These are phyloP conservation scores for Ophraella communa DNA, from an alignment of 2,888 invertebrate genomes.

Conservation along the genomic window DNA sequence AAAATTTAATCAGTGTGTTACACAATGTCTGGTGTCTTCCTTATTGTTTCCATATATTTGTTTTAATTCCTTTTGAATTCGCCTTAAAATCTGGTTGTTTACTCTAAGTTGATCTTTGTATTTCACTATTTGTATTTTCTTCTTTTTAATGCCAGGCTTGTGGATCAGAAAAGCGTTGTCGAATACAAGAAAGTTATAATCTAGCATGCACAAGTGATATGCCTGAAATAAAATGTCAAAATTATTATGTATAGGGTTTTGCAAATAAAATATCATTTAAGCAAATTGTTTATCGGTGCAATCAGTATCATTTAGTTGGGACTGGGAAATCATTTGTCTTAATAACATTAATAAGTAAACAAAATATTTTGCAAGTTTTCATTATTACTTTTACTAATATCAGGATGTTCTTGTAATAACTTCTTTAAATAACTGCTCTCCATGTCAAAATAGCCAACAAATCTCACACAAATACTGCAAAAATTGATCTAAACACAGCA, in stretches of 20 bases:
- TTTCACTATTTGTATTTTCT: slow-evolving; percentile 43
- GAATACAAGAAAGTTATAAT: slow-evolving; percentile 46
- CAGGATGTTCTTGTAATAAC: too few relatives aligned
- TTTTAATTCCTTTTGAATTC: slow-evolving; percentile 37
- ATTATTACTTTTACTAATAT: too few relatives aligned
- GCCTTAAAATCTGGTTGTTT: slow-evolving; percentile 35
- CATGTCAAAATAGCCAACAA: too few relatives aligned
- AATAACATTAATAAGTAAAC: too few relatives aligned
- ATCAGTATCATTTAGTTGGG: too few relatives aligned
- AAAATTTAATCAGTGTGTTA: neutral
- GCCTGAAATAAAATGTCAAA: slow-evolving; percentile 37
- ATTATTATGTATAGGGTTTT: neutral
- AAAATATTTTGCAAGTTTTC: too few relatives aligned
- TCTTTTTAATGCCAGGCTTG: slow-evolving; percentile 48
- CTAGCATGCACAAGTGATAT: slow-evolving; percentile 44
- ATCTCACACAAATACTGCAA: too few relatives aligned
- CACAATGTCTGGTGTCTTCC: neutral
- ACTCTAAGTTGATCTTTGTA: slow-evolving; percentile 31
- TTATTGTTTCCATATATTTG: slow-evolving; percentile 38
- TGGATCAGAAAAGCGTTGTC: slow-evolving; percentile 48
- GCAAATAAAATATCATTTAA: too few relatives aligned
- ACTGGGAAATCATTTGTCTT: too few relatives aligned
- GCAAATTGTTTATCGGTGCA: too few relatives aligned
- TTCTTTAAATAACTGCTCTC: too few relatives aligned
- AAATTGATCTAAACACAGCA: too few relatives aligned